Conservation (phyloP, 2,888 invertebrate species). For the Drosophila setosimentum region DNA sequence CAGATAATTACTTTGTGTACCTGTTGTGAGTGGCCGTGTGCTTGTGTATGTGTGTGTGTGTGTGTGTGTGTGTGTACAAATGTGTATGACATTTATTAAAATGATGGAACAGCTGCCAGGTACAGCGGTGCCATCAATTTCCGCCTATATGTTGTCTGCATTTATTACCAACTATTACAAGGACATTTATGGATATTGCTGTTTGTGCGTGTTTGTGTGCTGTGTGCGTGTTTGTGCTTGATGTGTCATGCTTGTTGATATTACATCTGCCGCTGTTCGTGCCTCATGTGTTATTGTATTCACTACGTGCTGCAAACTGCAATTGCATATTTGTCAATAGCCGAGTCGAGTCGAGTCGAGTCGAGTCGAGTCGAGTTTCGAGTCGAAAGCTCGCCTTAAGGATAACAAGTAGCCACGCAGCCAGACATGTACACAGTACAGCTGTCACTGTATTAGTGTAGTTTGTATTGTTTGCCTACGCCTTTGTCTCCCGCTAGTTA, state of each 20-base stretch:
- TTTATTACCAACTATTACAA: slow-evolving; percentile 62
- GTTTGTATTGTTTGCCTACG: not conserved
- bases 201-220: not conserved
- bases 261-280: slow-evolving; percentile 50
- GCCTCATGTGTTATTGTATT: slow-evolving; percentile 54
- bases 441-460: slow-evolving; percentile 10
- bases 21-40: not conserved
- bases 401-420: not conserved
- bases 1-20: slow-evolving; percentile 16
- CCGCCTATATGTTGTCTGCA: slow-evolving; percentile 31
- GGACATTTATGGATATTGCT: slow-evolving; percentile 34
- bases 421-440: slow-evolving; percentile 2
- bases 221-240: slow-evolving; percentile 4
- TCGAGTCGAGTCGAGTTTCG: slow-evolving; percentile 32
- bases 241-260: slow-evolving; percentile 33
- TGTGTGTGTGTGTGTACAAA: not conserved
- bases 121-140: slow-evolving; percentile 32
- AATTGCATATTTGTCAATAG: slow-evolving; percentile 72
- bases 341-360: slow-evolving; percentile 26
- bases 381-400: slow-evolving; percentile 8
- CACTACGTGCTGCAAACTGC: slow-evolving; percentile 68
- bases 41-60: not conserved
- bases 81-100: slow-evolving; percentile 19
- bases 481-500: slow-evolving; percentile 10
- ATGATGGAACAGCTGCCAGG: slow-evolving; percentile 55